These are phyloP conservation scores for Acanthoscelides obtectus DNA, from an alignment of 2,888 invertebrate species.

Conservation along the genomic window DNA sequence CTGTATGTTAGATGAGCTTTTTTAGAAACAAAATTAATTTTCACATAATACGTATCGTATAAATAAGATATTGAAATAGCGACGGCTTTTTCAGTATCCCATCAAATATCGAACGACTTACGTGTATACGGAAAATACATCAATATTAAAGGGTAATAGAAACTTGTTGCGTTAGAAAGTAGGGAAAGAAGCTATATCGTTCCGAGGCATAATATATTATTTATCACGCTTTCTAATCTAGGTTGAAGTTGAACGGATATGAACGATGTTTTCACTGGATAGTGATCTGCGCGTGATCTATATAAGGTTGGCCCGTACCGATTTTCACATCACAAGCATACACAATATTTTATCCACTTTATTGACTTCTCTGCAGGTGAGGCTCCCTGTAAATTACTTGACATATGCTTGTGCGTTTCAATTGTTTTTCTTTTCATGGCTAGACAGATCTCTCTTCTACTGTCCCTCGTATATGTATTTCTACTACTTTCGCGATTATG, in stretches of 20 bases:
- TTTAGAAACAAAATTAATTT: no score
- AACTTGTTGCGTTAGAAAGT: neutral
- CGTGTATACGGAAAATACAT: neutral
- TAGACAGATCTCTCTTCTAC: no score
- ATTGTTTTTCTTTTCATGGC: no score
- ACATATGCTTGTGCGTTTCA: no score
- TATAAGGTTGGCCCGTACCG: neutral
- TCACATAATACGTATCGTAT: neutral
- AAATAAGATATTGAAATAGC: neutral
- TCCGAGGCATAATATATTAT: neutral
- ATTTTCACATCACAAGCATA: neutral
- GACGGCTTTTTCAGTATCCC: neutral
- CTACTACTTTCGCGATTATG: no score
- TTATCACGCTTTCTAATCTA: neutral
- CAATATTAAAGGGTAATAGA: neutral
- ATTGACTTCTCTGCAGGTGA: no score
- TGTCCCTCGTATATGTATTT: no score
- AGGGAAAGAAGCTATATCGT: neutral
- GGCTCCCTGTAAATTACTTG: no score
- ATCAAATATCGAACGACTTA: neutral
- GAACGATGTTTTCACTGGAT: neutral
- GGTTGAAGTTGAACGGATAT: neutral
- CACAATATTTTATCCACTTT: no score
- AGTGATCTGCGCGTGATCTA: neutral
- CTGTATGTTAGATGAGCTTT: no score